These are phyloP conservation scores for Pagetopsis macropterus DNA, from an alignment of 2,797 vertebrate species.

Conservation along the genomic window DNA sequence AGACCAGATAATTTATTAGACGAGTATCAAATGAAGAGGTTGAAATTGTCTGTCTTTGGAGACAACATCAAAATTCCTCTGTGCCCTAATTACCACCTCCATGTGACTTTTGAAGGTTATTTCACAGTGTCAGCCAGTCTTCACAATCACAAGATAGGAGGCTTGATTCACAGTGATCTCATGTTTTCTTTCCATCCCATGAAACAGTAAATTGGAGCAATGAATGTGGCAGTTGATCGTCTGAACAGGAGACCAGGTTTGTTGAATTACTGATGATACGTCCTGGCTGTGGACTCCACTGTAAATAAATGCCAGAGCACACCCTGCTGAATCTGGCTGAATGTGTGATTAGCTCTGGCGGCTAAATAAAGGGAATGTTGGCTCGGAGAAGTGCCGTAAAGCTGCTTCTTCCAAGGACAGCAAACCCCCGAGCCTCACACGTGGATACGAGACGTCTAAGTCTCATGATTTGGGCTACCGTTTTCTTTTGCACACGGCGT, in stretches of 20 bases:
- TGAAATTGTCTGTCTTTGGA: constrained; percentile 35
- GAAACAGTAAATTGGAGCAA: constrained; percentile 52
- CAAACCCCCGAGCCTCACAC: constrained; percentile 57
- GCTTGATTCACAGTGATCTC: constrained; percentile 58
- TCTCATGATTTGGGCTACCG: constrained; percentile 62
- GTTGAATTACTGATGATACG: constrained; percentile 64
- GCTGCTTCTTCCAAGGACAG: constrained; percentile 58
- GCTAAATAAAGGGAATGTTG: constrained; percentile 64
- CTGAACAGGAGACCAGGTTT: constrained; percentile 49
- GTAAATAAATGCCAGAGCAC: constrained; percentile 75
- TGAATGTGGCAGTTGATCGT: constrained; percentile 62
- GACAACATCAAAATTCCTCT: constrained; percentile 18
- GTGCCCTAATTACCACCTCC: constrained; percentile 47
- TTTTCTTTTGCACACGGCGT: constrained; percentile 54
- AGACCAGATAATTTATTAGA: constrained; percentile 32
- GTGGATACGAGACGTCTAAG: constrained; percentile 55
- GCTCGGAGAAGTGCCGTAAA: constrained; percentile 55
- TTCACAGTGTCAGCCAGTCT: constrained; percentile 44
- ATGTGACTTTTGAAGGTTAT: constrained; percentile 55
- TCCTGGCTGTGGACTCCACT: constrained; percentile 58
- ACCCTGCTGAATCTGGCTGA: constrained; percentile 69
- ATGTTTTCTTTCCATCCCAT: constrained; percentile 54
- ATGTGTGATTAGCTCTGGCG: constrained; percentile 69
- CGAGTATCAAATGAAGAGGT: constrained; percentile 43
- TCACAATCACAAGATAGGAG: constrained; percentile 41